phyloP scores from a whole-genome alignment of 2,888 invertebrate species.

The Galeruca laticollis region DNA sequence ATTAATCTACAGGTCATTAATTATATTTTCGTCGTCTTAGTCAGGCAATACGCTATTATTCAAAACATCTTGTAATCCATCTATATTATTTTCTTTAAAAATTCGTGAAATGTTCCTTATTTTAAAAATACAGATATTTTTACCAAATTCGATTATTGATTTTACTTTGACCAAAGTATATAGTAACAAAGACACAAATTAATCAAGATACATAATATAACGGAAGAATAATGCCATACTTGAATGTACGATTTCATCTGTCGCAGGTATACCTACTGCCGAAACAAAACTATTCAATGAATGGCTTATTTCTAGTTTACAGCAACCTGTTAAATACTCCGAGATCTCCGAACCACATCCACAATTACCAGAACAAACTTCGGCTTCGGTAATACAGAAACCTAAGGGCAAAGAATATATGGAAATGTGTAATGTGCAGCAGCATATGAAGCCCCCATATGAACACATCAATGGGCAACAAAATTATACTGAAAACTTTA shows the following conservation, averaged over 20 bases:
- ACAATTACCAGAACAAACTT: constrained; percentile 51
- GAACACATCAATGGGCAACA: constrained; percentile 50
- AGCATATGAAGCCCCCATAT: constrained; percentile 56
- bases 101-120: no score
- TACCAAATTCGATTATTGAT: no score
- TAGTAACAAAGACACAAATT: no score
- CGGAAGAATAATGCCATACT: no score
- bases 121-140: no score
- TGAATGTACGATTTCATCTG: not conserved
- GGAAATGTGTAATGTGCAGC: constrained; percentile 61
- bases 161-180: no score
- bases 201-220: no score
- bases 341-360: constrained; percentile 58
- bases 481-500: constrained; percentile 47
- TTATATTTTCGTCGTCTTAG: no score
- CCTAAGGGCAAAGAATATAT: constrained; percentile 61
- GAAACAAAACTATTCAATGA: not conserved
- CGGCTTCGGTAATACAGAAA: constrained; percentile 58
- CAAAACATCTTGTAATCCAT: no score
- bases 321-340: constrained; percentile 62
- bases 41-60: no score
- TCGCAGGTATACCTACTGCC: not conserved
- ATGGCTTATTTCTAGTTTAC: constrained; percentile 33
- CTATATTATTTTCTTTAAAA: no score
- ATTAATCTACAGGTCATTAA: no score